Evolutionary conservation across 2,113 vertebrate genomes (phyloP), one percentile per base, ranked within the genome.

Genomic region (Elgaria multicarinata): DNA sequence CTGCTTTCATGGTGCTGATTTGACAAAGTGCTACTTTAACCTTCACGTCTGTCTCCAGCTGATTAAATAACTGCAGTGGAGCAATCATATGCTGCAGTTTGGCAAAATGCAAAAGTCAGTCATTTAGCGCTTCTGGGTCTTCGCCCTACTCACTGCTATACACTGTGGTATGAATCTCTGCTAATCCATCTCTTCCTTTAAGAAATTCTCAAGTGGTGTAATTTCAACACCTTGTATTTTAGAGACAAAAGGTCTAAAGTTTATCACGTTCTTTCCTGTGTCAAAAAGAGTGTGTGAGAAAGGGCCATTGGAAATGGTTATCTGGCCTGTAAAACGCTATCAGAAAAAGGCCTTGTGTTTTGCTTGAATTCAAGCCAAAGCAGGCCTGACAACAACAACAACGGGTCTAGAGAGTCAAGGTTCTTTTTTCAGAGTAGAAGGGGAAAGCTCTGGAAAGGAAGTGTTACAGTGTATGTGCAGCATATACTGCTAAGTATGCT

Each of bases 341-440:
- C 18, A 0, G 83, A 93, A 85, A 66, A 93, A 92, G n/a, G 42
- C 80, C 16, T 90, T 18, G 13, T 91, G 80, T 96, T 94, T 95
- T 93, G 91, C 91, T 95, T 96, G 93, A 91, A 71, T 93, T 93
- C 39, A 31, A 50, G 53, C 93, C 96, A 96, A 90, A 94, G 46
- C 50, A 95, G 81, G 79, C 80, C 90, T 86, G 90, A 95, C 94
- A 91, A 83, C 92, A 94, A 88, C 82, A 95, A 88, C 46, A 82
- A 90, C 74, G 86, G 46, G 16, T 86, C 86, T 93, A 9, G 91
- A 76, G 91, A 13, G 36, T 46, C 46, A 53, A n/a, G 77, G 77
- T 79, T 79, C 46, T 62, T 9, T 62, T 62, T 62, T 33, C 46
- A 53, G 77, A 33, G 31, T 3, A 36, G n/a, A 26, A 64, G 9